Conservation (phyloP, 2,113 vertebrate species). For the human (Homo sapiens) region GRCh38 chr15:43197501-43198000, state of each 20-base stretch:
- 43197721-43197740: not conserved
- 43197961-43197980: too few species aligned
- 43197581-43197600: not conserved
- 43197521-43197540: not conserved
- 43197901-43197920: too few species aligned
- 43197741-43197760: not conserved
- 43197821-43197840: too few species aligned
- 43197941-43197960: too few species aligned
- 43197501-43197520: not conserved
- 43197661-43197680: not conserved
- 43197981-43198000: too few species aligned
- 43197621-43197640: not conserved
- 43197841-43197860: too few species aligned
- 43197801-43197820: too few species aligned
- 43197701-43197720: not conserved
- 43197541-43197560: not conserved
- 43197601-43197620: not conserved
- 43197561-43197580: constrained; percentile 9
- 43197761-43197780: not conserved
- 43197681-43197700: not conserved
- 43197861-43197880: too few species aligned
- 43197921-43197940: too few species aligned
- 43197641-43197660: not conserved
- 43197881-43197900: too few species aligned
- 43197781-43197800: too few species aligned